Percentiles rank a stretch among this genome's conserved stretches.
Evolutionary conservation across 1,140 invertebrate genomes (phyloP).

Genomic region (Aphis craccivora): DNA sequence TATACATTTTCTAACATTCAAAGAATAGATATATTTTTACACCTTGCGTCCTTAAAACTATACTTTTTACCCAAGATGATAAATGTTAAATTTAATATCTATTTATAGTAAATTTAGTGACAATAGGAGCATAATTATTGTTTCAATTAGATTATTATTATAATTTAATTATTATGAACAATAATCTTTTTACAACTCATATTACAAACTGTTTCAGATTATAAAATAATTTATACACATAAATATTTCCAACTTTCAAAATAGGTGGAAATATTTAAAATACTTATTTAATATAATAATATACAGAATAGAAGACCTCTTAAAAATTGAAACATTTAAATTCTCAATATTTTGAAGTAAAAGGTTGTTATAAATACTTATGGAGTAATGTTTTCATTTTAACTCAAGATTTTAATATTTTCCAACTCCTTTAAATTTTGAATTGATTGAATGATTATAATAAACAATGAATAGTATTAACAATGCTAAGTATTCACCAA

Average conservation of each 20-base stretch:
- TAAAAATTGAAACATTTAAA: not conserved
- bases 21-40: not conserved
- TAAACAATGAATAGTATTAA: not conserved
- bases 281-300: not conserved
- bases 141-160: not conserved
- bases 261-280: not conserved
- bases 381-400: not conserved
- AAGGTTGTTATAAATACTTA: not conserved
- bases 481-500: too few relatives aligned
- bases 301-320: not conserved
- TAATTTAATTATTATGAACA: not conserved
- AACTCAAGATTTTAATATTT: not conserved
- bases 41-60: constrained; percentile 28
- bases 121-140: not conserved
- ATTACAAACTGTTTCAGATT: not conserved
- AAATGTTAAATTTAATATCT: not conserved
- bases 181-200: too few relatives aligned
- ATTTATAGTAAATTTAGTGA: not conserved
- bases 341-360: not conserved
- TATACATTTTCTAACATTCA: not conserved
- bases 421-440: not conserved
- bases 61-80: constrained; percentile 28
- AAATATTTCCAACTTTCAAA: too few relatives aligned
- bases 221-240: not conserved
- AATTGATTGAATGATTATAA: not conserved